Evolutionary conservation across 92 coral and sea anemone species (phyloP), one percentile per base, ranked within the genome.

Genomic region (Palythoa caribaeorum): DNA sequence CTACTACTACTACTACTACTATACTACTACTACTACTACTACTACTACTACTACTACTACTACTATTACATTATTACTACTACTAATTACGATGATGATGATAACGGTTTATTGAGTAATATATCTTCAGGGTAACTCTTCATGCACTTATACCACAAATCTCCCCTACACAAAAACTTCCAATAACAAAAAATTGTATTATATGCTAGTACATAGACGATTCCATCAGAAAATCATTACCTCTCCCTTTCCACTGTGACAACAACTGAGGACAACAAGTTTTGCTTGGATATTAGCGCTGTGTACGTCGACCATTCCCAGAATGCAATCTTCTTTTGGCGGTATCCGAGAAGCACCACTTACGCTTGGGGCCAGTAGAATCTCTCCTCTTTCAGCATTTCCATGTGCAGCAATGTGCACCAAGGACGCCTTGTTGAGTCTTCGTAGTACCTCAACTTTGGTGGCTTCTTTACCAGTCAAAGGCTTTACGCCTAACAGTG

Each of bases 331-430:
- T 69, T 69, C 44, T 2, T n/a, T 69, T 39, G 15, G 39, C 5
- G 73, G 39, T n/a, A 21, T 20, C 73, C 15, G 73, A 9, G 73
- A 28, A 5, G 37, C 9, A n/a, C 14, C 19, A 2, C 44, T 7
- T 35, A 39, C 1, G 9, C 28, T 37, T 69, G 73, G 73, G 3
- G 73, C 73, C 14, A 69, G 39, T 0, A 69, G 73, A 21, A 69
- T 69, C 73, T 69, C 73, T 69, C 73, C 73, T 13, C 73, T 69
- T 37, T 35, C 73, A 3, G 37, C 28, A 37, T 69, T 37, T 69
- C 73, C 73, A 69, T 69, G 73, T 35, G 73, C 73, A 69, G 73
- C 73, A 69, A 69, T 69, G 16, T 69, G 73, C 10, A 69, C 28
- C 3, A 69, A 5, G 39, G 19, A n/a, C 12, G 73, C 73, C 19